phyloP scores from a whole-genome alignment of 2,113 vertebrate genomes.

The Corvus cornix region DNA sequence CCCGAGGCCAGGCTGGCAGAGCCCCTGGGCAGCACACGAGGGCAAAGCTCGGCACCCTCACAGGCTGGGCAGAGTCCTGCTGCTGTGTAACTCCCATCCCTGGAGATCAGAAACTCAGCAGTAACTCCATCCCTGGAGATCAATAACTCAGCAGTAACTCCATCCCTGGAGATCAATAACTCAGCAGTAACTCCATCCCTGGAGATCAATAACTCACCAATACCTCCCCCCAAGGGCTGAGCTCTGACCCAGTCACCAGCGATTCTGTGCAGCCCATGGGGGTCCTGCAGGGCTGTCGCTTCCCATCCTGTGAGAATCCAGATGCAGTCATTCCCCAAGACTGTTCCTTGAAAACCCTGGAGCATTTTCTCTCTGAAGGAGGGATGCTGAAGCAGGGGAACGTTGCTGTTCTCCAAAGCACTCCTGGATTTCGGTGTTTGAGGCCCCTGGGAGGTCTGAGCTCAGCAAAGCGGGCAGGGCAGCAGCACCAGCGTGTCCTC shows the following conservation, averaged over 20 bases:
- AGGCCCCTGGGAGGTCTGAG: not conserved
- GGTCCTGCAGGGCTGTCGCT: not conserved
- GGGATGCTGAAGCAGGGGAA: not conserved
- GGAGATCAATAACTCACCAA: not conserved
- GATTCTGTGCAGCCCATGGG: not conserved
- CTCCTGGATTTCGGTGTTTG: not conserved
- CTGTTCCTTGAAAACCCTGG: not conserved
- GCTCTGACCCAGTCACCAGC: not conserved
- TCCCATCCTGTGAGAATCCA: not conserved
- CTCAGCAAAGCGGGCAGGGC: not conserved
- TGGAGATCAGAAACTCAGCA: not conserved
- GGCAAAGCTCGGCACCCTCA: not conserved
- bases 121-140: not conserved
- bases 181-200: no score
- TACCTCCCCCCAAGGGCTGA: not conserved
- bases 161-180: not conserved
- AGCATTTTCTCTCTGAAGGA: not conserved
- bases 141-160: not conserved
- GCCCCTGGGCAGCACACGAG: not conserved
- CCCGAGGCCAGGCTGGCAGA: not conserved
- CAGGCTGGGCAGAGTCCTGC: not conserved
- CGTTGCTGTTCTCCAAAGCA: fast-evolving
- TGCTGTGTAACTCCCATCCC: not conserved
- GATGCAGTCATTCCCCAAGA: not conserved
- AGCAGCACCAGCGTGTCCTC: not conserved